A percentile compares a stretch with the other conserved stretches of the same genome.
These are phyloP conservation scores for Cynopterus sphinx DNA, from an alignment of 2,797 vertebrate species.

Conservation along the genomic window DNA sequence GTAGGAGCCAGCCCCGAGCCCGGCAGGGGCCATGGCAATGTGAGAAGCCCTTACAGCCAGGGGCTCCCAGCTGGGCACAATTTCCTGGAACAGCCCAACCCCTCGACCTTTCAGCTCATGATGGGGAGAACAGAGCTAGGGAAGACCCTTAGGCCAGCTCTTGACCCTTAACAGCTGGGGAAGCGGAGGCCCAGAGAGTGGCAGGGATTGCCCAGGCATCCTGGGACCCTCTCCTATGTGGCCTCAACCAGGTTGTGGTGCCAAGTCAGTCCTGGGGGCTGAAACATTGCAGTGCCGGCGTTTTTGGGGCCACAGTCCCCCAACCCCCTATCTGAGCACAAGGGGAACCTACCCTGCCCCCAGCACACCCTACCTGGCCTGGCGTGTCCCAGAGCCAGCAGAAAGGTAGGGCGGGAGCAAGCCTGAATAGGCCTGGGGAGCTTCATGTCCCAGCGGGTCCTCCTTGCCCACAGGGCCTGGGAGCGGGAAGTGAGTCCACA, in stretches of 20 bases:
- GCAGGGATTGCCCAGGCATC: neutral
- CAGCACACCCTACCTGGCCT: neutral
- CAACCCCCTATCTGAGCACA: neutral
- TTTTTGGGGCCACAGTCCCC: neutral
- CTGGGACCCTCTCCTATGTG: neutral
- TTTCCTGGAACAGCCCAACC: neutral
- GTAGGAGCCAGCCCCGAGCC: rapidly evolving
- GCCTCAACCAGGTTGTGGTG: neutral
- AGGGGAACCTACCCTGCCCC: neutral
- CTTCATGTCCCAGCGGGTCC: slow-evolving; percentile 18
- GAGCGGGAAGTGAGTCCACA: slow-evolving; percentile 33
- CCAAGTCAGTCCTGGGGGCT: neutral
- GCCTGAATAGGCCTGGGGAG: slow-evolving; percentile 55
- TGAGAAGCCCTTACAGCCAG: neutral
- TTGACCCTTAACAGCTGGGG: neutral
- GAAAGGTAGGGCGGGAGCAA: neutral
- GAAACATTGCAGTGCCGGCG: rapidly evolving
- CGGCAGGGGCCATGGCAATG: neutral
- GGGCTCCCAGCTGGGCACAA: rapidly evolving
- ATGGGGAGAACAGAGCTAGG: neutral
- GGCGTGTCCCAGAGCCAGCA: slow-evolving; percentile 44
- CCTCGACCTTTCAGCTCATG: neutral
- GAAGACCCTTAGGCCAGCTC: neutral
- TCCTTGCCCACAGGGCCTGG: slow-evolving; percentile 50
- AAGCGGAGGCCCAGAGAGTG: neutral